Conservation (phyloP, 2,888 invertebrate species). For the Apocheima hispidaria region DNA sequence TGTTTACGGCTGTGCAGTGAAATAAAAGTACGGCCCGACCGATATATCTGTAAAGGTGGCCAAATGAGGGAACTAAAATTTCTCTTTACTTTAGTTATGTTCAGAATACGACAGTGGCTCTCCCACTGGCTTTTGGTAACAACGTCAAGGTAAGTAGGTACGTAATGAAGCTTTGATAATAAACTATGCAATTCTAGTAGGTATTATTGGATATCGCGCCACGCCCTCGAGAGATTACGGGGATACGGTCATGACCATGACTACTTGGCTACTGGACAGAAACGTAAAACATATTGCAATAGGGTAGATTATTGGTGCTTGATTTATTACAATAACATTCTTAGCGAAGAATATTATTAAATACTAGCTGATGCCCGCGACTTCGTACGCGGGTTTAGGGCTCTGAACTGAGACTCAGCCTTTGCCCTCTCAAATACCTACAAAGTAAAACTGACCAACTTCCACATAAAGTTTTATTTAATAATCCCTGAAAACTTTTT, state of each 20-base stretch:
- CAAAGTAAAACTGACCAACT: no score
- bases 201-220: conserved; percentile 24
- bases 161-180: not conserved
- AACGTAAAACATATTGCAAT: not conserved
- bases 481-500: no score
- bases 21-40: not conserved
- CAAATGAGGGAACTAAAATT: not conserved
- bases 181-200: conserved; percentile 1
- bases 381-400: no score
- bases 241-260: conserved; percentile 43
- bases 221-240: conserved; percentile 47
- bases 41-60: not conserved
- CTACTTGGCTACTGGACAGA: conserved; percentile 12
- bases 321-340: no score
- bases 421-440: no score
- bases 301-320: no score
- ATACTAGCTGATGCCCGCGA: no score
- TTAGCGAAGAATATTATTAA: no score
- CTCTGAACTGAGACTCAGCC: no score
- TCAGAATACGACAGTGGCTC: not conserved
- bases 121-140: not conserved
- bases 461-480: no score
- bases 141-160: not conserved
- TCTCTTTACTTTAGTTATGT: not conserved
- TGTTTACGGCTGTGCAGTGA: not conserved